These are phyloP conservation scores for Nomia melanderi DNA, from an alignment of 1,140 invertebrate species.

Conservation along the genomic window DNA sequence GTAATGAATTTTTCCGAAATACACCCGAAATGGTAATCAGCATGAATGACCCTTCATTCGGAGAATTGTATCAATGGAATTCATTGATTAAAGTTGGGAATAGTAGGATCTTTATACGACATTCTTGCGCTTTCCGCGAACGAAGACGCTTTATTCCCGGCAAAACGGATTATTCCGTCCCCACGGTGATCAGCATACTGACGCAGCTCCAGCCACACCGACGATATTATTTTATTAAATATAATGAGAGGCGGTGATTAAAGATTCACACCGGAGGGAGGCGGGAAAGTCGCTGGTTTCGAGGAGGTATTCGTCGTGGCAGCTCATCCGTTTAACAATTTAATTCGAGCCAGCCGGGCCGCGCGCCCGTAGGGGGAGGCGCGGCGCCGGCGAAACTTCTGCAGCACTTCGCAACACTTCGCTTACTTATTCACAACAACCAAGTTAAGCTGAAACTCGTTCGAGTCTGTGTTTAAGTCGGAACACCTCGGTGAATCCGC, in stretches of 20 bases:
- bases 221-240: constrained; percentile 71
- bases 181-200: neutral
- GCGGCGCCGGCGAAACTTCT: constrained; percentile 73
- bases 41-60: no score
- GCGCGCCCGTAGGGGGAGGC: constrained; percentile 50
- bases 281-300: constrained; percentile 62
- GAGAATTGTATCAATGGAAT: neutral
- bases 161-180: neutral
- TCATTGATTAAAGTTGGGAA: neutral
- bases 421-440: constrained; percentile 80
- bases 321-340: constrained; percentile 80
- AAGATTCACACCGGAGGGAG: constrained; percentile 74
- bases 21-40: no score
- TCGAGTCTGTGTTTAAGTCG: constrained; percentile 68
- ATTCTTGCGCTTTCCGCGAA: neutral
- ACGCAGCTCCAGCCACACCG: neutral
- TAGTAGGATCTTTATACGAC: neutral
- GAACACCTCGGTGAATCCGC: constrained; percentile 74
- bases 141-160: neutral
- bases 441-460: constrained; percentile 78
- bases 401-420: constrained; percentile 77
- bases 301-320: constrained; percentile 73
- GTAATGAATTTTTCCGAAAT: no score
- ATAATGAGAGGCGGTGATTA: constrained; percentile 73
- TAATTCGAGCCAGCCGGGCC: constrained; percentile 73